Evolutionary conservation across 2,888 invertebrate genomes (phyloP).

Genomic region (Strigamia transsilvanica): DNA sequence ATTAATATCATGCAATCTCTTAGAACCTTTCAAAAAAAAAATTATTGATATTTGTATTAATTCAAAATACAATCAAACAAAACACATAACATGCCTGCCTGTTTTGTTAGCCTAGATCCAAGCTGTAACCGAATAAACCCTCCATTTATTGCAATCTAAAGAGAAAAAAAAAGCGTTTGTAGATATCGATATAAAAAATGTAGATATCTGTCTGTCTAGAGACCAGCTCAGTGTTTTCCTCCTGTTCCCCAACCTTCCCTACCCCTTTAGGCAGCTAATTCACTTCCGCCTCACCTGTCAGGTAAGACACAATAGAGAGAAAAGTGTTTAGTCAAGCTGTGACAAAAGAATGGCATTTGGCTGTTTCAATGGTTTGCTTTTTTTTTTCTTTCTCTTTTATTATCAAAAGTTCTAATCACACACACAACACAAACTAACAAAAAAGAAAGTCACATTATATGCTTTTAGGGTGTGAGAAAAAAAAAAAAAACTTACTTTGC

Average conservation of each 20-base stretch:
- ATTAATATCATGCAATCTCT: too few species aligned
- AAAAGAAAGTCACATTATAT: conserved; percentile 26
- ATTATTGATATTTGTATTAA: too few species aligned
- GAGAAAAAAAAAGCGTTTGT: too few species aligned
- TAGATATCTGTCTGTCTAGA: neutral
- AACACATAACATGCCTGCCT: too few species aligned
- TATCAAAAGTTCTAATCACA: conserved; percentile 30
- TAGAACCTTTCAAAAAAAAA: too few species aligned
- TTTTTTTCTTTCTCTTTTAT: neutral
- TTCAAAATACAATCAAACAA: too few species aligned
- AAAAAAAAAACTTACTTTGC: neutral
- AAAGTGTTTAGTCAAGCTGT: conserved; percentile 30
- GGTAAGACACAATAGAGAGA: conserved; percentile 21
- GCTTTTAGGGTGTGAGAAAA: conserved; percentile 30
- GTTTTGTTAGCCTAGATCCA: too few species aligned
- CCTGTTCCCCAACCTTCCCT: conserved; percentile 6
- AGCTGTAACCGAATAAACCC: too few species aligned
- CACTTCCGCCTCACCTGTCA: conserved; percentile 30
- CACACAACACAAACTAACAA: conserved; percentile 30
- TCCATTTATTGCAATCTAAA: too few species aligned
- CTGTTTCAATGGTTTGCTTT: conserved; percentile 30
- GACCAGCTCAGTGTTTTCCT: conserved; percentile 4
- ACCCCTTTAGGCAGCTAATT: conserved; percentile 30
- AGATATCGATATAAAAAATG: too few species aligned
- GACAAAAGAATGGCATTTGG: conserved; percentile 30